Base-by-base conservation (phyloP, 2,888 invertebrate genomes). In the Stramonita haemastoma region DNA sequence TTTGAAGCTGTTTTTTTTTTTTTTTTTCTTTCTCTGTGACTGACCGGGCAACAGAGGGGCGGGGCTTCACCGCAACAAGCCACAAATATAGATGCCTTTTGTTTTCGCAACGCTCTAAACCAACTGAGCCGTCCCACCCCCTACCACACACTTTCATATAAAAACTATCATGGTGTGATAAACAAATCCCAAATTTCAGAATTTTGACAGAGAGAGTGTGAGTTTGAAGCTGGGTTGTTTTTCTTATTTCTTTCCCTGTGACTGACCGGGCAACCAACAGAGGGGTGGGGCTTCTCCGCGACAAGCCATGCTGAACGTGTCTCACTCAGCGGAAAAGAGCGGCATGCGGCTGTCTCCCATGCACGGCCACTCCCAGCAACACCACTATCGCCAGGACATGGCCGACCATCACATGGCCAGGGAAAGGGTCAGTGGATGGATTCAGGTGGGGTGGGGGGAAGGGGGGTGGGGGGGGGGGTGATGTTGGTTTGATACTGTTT, bases 61-160 rank as follows among this genome's bases (percentile, higher is more conserved):
- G 89, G 90, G 2, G 89, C 90, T 32, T 93, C 93, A 0, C 92
- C 93, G 22, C 90, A 93, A 17, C 92, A 92, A 36, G 91, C 89
- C 36, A 90, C n/a, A n/a, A n/a, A n/a, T n/a, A n/a, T n/a, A n/a
- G n/a, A n/a, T n/a, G n/a, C n/a, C n/a, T n/a, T n/a, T n/a, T n/a
- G n/a, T n/a, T n/a, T n/a, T n/a, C 8, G 46, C 46, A 46, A 46
- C 46, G 46, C 46, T 46, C 46, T 5, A 46, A 46, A 2, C 8
- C 46, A 5, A 46, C 46, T 46, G 8, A 8, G 46, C 46, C 8
- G 46, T 46, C 4, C 46, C 46, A 2, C 46, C 46, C 46, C 46
- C 46, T 8, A 2, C 46, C 46, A 46, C 46, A 46, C 2, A 46
- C 46, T 5, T 46, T 46, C 46, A 46, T 46, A 46, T 46, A 46